Conservation (phyloP, 2,888 invertebrate species). For the Megamerina dolium region DNA sequence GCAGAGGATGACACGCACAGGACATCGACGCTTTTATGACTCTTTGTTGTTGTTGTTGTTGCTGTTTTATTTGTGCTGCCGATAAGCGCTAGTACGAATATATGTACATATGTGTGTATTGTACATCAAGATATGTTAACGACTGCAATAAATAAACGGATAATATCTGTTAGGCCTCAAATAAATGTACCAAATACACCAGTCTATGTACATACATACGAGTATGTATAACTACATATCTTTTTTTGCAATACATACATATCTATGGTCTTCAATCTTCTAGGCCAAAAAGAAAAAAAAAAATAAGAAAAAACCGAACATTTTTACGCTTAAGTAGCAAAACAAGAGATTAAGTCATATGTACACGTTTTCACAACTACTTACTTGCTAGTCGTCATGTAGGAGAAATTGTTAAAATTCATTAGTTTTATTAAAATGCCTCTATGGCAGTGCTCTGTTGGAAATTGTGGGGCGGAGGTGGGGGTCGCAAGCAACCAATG, state of each 20-base stretch:
- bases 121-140: conserved; percentile 42
- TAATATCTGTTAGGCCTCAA: conserved; percentile 37
- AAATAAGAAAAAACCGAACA: neutral
- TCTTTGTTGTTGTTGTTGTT: no score
- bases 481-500: conserved; percentile 11
- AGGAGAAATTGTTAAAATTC: conserved; percentile 43
- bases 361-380: conserved; percentile 41
- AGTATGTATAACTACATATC: no score
- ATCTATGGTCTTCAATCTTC: no score
- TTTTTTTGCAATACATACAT: no score
- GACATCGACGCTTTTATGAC: no score
- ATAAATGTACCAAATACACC: conserved; percentile 14
- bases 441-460: no score
- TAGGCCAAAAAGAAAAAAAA: no score
- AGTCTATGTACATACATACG: no score
- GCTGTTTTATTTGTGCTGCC: conserved; percentile 9
- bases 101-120: no score
- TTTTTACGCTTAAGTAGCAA: conserved; percentile 30
- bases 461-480: no score
- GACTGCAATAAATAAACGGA: conserved; percentile 47
- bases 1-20: no score
- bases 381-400: no score
- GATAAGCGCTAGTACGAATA: conserved; percentile 37
- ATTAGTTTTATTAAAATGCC: conserved; percentile 39
- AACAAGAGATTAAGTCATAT: conserved; percentile 43